Evolutionary conservation across 2,888 invertebrate species (phyloP).

Genomic region (Griposia aprilina): DNA sequence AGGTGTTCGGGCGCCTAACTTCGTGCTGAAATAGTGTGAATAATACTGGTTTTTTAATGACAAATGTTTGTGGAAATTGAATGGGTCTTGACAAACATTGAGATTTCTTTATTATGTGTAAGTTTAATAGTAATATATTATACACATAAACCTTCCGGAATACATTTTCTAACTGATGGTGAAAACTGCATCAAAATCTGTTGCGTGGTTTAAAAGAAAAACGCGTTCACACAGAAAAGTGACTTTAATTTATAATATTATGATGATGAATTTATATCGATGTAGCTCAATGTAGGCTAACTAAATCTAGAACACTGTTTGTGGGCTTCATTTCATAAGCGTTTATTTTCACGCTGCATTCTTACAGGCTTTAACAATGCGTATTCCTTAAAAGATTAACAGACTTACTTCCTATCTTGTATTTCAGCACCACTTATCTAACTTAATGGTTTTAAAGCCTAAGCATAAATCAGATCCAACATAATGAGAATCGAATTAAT

Average conservation of each 20-base stretch:
- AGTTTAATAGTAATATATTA: no score
- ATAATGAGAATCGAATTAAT: constrained; percentile 54
- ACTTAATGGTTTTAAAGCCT: constrained; percentile 42
- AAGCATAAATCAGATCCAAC: constrained; percentile 48
- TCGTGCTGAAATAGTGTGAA: constrained; percentile 40
- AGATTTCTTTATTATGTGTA: no score
- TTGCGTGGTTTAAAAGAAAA: no score
- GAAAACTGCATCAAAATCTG: no score
- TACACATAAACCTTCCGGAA: no score
- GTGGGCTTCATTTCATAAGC: no score
- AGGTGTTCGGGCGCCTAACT: constrained; percentile 10
- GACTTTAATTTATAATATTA: no score
- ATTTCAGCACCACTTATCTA: constrained; percentile 32
- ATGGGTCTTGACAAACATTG: no score
- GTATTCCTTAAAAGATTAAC: constrained; percentile 20
- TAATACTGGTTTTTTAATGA: constrained; percentile 15
- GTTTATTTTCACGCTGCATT: not conserved
- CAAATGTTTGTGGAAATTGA: not conserved
- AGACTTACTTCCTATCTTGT: not conserved
- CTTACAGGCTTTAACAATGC: not conserved
- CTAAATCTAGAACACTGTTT: no score
- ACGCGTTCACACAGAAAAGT: no score
- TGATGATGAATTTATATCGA: no score
- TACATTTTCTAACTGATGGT: no score
- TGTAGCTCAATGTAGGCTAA: not conserved